Evolutionary conservation across 2,888 invertebrate species (phyloP).

Genomic region (Agrochola lota): DNA sequence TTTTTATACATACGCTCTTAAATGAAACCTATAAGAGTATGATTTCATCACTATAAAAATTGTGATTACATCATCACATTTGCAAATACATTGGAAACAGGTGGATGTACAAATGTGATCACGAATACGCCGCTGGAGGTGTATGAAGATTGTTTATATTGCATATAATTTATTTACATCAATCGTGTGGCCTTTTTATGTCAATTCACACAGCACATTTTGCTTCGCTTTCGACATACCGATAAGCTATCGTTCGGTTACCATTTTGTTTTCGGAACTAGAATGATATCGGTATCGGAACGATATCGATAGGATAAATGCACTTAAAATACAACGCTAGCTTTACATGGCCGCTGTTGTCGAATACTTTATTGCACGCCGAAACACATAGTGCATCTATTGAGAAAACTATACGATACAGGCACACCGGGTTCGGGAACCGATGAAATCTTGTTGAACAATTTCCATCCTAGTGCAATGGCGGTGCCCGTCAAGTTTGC

Average conservation of each 20-base stretch:
- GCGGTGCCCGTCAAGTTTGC: background rate
- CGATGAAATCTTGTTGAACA: background rate
- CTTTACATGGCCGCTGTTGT: background rate
- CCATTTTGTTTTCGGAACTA: slow-evolving; percentile 47
- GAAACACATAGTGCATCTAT: background rate
- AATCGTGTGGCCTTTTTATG: slow-evolving; percentile 20
- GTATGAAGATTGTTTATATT: slow-evolving; percentile 35
- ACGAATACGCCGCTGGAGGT: background rate
- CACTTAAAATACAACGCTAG: background rate
- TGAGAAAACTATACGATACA: background rate
- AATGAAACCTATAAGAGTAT: slow-evolving; percentile 22
- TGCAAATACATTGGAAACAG: slow-evolving; percentile 44
- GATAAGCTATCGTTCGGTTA: slow-evolving; percentile 52
- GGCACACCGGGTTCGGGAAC: background rate
- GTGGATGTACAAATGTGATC: slow-evolving; percentile 33
- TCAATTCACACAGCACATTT: slow-evolving; percentile 37
- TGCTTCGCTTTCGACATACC: slow-evolving; percentile 20
- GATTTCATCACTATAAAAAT: slow-evolving; percentile 51
- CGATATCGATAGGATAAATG: slow-evolving; percentile 42
- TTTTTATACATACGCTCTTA: slow-evolving; percentile 17
- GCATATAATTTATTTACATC: slow-evolving; percentile 14
- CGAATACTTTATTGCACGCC: background rate
- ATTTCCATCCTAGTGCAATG: background rate
- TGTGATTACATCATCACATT: slow-evolving; percentile 49
- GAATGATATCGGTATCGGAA: slow-evolving; percentile 19